These are phyloP conservation scores for Trinectes maculatus DNA, from an alignment of 2,113 vertebrate species.

Conservation along the genomic window DNA sequence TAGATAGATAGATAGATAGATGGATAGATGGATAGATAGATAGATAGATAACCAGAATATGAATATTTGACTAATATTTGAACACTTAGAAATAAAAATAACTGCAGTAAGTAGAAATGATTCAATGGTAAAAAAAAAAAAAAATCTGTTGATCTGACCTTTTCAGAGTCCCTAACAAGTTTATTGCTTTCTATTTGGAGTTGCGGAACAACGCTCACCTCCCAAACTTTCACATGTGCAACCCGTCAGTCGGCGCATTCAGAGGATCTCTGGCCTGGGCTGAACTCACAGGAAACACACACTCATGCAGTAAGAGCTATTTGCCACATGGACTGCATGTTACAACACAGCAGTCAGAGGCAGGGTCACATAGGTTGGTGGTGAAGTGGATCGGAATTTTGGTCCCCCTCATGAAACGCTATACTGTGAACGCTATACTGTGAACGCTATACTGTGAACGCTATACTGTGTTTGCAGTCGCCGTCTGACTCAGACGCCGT, in stretches of 20 bases:
- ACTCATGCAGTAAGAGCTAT: slow-evolving; percentile 22
- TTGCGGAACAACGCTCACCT: slow-evolving; percentile 58
- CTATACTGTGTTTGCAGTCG: too few relatives aligned
- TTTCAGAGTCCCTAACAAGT: slow-evolving; percentile 41
- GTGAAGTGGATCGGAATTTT: slow-evolving; percentile 10
- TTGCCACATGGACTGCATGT: slow-evolving; percentile 11
- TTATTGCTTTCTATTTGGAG: slow-evolving; percentile 63
- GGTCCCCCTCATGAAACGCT: too few relatives aligned
- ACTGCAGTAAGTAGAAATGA: slow-evolving; percentile 4
- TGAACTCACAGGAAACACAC: slow-evolving; percentile 38
- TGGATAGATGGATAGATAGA: too few relatives aligned
- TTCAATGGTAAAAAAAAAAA: slow-evolving; percentile 23
- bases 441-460: too few relatives aligned
- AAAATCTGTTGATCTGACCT: slow-evolving; percentile 63
- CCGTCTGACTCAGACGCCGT: background rate
- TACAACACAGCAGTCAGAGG: slow-evolving; percentile 28
- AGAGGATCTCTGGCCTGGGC: slow-evolving; percentile 49
- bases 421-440: too few relatives aligned
- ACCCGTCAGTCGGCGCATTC: slow-evolving; percentile 58
- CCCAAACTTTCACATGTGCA: slow-evolving; percentile 27
- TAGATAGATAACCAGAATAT: too few relatives aligned
- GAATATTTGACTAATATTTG: background rate
- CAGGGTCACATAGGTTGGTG: background rate
- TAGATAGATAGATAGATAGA: too few relatives aligned
- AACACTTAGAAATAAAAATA: slow-evolving; percentile 13